Evolutionary conservation across 2,888 invertebrate genomes (phyloP), one percentile per base, ranked within the genome.

Genomic region (Pyrrhia umbra): DNA sequence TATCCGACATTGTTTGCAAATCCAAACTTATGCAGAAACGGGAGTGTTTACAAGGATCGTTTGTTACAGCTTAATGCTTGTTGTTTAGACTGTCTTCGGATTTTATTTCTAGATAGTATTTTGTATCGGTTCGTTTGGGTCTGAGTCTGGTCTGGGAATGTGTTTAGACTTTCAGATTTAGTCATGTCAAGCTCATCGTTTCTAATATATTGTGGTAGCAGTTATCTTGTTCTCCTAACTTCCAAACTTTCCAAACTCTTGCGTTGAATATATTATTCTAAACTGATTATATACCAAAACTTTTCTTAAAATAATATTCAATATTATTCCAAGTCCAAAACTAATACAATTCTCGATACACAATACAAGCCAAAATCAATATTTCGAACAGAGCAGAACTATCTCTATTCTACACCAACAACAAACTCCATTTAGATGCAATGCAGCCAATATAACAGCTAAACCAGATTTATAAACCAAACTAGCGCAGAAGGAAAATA

Each of bases 31-130:
- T 90, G 89, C 90, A 90, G 90, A 82, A 87, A 80, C 81, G 85
- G 85, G 85, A 88, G 87, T 91, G 91, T 91, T 91, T 89, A 90
- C 90, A 90, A 86, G 85, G 88, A 88, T 88, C 90, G 88, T 90
- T 90, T 90, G 91, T 90, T 89, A 87, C 85, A 85, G 85, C 88
- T 91, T 90, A 91, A 90, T 89, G 90, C 85, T 83, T 85, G 88
- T 89, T 88, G 89, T 90, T 90, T 88, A 83, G 85, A 88, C 86
- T 87, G 88, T 88, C 87, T 87, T 83, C 76, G 77, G 79, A 81
- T 87, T 86, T 84, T 84, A 81, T 87, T 88, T 61, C 55, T 45
- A 62, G 40, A 70, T 63, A 56, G 56, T 75, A 47, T 69, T 66
- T 69, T 67, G 57, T 74, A 52, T 77, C 50, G 57, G 66, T 64